phyloP scores from a whole-genome alignment of 1,140 invertebrate species.

The Mamestra configurata region DNA sequence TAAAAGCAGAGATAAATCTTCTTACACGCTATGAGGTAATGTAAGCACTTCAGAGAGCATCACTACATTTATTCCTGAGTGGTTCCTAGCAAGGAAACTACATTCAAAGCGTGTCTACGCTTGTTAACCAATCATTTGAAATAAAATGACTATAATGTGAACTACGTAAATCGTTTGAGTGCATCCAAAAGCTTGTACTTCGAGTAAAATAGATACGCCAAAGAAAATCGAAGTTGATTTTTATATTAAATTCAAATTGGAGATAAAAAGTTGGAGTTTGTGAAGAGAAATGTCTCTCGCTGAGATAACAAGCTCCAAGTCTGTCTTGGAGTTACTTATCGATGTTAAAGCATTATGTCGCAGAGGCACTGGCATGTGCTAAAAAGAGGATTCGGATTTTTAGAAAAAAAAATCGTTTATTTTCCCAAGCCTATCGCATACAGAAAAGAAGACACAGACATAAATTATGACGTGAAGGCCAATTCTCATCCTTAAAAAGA shows the following conservation, averaged over 20 bases:
- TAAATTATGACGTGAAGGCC: no score
- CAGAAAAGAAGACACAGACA: no score
- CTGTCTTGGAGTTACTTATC: constrained; percentile 31
- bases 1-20: background rate
- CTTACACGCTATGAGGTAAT: background rate
- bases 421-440: no score
- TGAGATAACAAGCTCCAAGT: constrained; percentile 44
- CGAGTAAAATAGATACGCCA: constrained; percentile 8
- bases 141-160: constrained; percentile 25
- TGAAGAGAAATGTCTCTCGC: constrained; percentile 34
- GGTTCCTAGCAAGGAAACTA: background rate
- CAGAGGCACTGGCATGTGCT: background rate
- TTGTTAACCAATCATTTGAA: constrained; percentile 17
- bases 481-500: no score
- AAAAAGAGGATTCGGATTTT: background rate
- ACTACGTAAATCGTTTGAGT: constrained; percentile 39
- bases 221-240: constrained; percentile 33
- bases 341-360: constrained; percentile 33
- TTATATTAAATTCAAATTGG: constrained; percentile 39
- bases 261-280: constrained; percentile 41
- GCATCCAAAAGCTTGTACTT: constrained; percentile 7
- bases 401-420: no score
- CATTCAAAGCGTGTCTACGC: background rate
- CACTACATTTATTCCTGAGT: background rate
- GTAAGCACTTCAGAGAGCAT: constrained; percentile 1